These are phyloP conservation scores for Dicrurus megarhynchus DNA, from an alignment of 2,113 vertebrate species.

Conservation along the genomic window DNA sequence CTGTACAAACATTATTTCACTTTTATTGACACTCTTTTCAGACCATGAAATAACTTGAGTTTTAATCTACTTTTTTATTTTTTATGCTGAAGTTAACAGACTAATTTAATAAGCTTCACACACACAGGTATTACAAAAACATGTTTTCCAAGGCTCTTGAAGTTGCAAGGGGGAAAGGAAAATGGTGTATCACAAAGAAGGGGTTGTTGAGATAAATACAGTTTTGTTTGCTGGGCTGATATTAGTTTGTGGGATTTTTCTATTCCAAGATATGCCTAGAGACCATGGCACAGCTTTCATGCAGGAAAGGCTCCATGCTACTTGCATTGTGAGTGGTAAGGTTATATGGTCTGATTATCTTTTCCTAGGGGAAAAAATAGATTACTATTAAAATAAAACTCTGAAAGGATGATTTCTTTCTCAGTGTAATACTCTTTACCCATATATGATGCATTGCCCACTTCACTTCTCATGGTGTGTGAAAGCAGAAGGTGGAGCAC, in stretches of 20 bases:
- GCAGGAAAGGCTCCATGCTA: background rate
- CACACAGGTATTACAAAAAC: constrained; percentile 44
- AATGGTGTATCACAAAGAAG: background rate
- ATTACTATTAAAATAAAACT: background rate
- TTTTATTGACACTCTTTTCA: constrained; percentile 58
- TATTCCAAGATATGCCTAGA: background rate
- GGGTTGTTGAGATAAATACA: background rate
- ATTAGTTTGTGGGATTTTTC: background rate
- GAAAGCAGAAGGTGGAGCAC: background rate
- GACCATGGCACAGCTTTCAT: background rate
- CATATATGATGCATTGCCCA: background rate
- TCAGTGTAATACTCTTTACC: background rate
- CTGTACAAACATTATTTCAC: constrained; percentile 60
- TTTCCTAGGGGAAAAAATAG: background rate
- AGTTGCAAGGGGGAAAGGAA: background rate
- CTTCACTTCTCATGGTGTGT: background rate
- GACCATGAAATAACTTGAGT: constrained; percentile 69
- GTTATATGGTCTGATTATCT: background rate
- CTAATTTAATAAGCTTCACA: constrained; percentile 61
- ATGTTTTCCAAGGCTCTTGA: constrained; percentile 27
- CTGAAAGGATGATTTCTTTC: background rate
- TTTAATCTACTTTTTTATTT: constrained; percentile 31
- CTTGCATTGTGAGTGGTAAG: accelerated
- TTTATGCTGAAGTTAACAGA: background rate
- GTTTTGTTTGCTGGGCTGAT: background rate